Percentiles rank a stretch among this genome's conserved stretches.
Evolutionary conservation across 2,113 vertebrate species (phyloP).

Genomic region (Colinus virginianus): DNA sequence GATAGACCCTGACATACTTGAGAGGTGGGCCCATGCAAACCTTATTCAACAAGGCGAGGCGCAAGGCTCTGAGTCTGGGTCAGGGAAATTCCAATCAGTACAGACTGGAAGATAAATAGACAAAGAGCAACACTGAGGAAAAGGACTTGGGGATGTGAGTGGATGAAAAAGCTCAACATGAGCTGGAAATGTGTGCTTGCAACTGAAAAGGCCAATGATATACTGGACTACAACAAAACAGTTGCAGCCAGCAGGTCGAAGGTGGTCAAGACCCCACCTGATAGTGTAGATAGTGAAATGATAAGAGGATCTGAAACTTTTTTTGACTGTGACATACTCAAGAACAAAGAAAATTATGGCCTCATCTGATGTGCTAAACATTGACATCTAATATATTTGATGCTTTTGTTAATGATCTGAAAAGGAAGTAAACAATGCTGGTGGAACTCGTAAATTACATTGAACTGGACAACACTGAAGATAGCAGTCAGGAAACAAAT

Average conservation of each 20-base stretch:
- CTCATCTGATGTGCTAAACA: neutral
- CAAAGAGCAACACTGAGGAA: neutral
- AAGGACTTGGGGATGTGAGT: neutral
- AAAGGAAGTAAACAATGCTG: neutral
- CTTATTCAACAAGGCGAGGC: neutral
- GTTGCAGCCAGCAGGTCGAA: neutral
- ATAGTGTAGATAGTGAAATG: neutral
- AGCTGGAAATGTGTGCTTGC: neutral
- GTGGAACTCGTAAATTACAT: neutral
- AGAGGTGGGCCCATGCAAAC: neutral
- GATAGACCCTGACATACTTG: neutral
- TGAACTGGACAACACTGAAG: neutral
- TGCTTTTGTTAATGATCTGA: neutral
- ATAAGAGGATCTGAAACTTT: neutral
- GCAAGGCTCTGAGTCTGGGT: neutral
- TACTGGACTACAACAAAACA: neutral
- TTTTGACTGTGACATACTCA: neutral
- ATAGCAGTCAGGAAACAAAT: neutral
- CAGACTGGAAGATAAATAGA: neutral
- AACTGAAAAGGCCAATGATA: neutral
- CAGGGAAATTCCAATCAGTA: neutral
- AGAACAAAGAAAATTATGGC: neutral
- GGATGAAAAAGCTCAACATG: neutral
- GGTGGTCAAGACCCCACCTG: neutral
- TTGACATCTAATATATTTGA: neutral